Percentiles rank a stretch among this genome's conserved stretches.
Conservation (phyloP, 2,113 vertebrate species). For the Emydura subglobosa region DNA sequence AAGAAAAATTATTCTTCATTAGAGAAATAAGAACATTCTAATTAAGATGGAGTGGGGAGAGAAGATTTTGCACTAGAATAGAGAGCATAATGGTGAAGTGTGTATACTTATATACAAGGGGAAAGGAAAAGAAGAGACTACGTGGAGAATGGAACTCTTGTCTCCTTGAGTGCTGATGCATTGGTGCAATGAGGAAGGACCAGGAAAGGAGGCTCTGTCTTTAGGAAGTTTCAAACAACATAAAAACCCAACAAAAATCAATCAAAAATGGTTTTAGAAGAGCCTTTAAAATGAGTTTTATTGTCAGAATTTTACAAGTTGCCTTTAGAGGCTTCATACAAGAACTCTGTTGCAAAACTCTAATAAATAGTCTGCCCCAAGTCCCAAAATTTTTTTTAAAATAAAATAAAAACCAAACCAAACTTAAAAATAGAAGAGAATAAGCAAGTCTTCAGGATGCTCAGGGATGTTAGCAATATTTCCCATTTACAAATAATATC, state of each 20-base stretch:
- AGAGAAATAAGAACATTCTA: neutral
- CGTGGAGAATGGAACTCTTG: neutral
- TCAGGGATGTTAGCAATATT: conserved; percentile 79
- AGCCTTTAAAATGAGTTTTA: conserved; percentile 88
- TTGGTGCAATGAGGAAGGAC: neutral
- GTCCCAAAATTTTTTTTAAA: conserved; percentile 80
- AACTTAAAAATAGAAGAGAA: conserved; percentile 76
- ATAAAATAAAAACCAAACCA: conserved; percentile 76
- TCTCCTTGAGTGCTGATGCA: neutral
- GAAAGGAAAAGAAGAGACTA: neutral
- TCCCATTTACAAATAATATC: conserved; percentile 85
- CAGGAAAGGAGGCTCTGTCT: neutral
- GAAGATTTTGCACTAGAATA: neutral
- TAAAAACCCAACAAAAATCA: conserved; percentile 66
- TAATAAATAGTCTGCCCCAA: conserved; percentile 90
- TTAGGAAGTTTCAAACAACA: conserved; percentile 41
- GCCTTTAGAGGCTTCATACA: conserved; percentile 86
- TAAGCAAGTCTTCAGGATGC: conserved; percentile 82
- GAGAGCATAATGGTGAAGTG: neutral
- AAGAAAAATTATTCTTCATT: neutral
- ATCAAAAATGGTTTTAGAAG: conserved; percentile 79
- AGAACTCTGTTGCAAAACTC: conserved; percentile 90
- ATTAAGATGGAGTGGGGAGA: neutral
- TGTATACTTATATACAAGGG: neutral
- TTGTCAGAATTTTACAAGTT: conserved; percentile 88